Conservation (phyloP, 2,113 vertebrate species). For the Stigmatopora argus region DNA sequence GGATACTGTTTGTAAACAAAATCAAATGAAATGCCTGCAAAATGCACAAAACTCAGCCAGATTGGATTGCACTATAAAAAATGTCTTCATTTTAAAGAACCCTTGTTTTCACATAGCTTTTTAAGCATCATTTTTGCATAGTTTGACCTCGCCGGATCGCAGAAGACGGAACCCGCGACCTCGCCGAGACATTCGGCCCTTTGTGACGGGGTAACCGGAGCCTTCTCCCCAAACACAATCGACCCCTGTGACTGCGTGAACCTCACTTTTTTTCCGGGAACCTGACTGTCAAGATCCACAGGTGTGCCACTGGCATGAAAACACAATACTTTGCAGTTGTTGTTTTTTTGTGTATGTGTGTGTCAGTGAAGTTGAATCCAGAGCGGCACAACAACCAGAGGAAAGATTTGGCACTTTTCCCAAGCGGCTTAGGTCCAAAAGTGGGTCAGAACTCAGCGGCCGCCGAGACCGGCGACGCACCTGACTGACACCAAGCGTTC, state of each 20-base stretch:
- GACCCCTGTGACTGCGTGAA: constrained; percentile 35
- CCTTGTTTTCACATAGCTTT: no score
- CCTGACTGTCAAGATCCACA: neutral
- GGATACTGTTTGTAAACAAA: no score
- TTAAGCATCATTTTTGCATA: constrained; percentile 1
- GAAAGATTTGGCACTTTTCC: constrained; percentile 32
- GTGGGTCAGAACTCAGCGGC: constrained; percentile 37
- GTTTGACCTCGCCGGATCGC: constrained; percentile 19
- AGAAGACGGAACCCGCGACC: neutral
- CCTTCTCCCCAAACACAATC: constrained; percentile 51
- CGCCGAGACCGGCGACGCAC: neutral
- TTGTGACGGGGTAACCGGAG: constrained; percentile 60
- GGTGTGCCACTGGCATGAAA: constrained; percentile 1
- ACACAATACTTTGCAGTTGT: neutral
- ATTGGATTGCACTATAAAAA: no score
- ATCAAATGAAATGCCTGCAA: no score
- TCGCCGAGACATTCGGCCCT: constrained; percentile 54
- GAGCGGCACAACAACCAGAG: constrained; percentile 18
- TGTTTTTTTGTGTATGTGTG: constrained; percentile 20
- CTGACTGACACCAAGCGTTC: neutral
- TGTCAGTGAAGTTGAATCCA: constrained; percentile 17
- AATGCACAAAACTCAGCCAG: no score
- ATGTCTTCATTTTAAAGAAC: no score
- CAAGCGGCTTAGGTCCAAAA: constrained; percentile 54
- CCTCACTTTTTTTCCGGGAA: constrained; percentile 24